Conservation (phyloP, 2,113 vertebrate genomes). For the Phyllopteryx taeniolatus region DNA sequence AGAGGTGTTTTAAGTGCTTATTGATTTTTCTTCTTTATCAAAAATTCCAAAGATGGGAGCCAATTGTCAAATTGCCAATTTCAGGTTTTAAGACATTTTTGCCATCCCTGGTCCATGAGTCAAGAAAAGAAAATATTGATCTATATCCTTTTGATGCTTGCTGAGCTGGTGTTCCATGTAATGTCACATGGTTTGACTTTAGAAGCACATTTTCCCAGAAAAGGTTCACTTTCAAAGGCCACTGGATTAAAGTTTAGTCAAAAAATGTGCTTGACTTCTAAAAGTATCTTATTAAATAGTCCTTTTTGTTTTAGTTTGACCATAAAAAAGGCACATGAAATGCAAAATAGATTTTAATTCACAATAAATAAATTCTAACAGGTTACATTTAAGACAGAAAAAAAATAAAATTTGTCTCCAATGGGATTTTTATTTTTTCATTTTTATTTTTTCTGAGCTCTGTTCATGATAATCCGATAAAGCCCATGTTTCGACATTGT, state of each 20-base stretch:
- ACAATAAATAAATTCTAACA: conserved; percentile 65
- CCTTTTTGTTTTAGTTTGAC: neutral
- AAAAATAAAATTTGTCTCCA: conserved; percentile 62
- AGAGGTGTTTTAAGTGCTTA: too few species aligned
- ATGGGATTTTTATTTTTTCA: conserved; percentile 17
- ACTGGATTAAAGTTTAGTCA: neutral
- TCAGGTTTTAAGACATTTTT: too few species aligned
- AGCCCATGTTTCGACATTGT: conserved; percentile 57
- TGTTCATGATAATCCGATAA: conserved; percentile 41
- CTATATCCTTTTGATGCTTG: too few species aligned
- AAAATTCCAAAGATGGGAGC: too few species aligned
- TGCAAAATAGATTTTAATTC: conserved; percentile 75
- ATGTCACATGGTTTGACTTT: neutral
- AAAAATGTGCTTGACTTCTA: neutral
- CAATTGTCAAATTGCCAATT: too few species aligned
- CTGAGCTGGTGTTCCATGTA: neutral
- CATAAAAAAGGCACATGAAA: conserved; percentile 22
- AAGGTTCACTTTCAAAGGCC: neutral
- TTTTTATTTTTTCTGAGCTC: conserved; percentile 24
- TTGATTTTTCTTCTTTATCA: too few species aligned
- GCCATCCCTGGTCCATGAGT: too few species aligned
- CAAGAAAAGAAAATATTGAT: too few species aligned
- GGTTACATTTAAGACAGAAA: conserved; percentile 58
- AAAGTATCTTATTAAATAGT: neutral
- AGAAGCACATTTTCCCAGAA: too few species aligned